Base-by-base conservation (phyloP, 2,797 vertebrate genomes). In the Rhyacichthys aspro region DNA sequence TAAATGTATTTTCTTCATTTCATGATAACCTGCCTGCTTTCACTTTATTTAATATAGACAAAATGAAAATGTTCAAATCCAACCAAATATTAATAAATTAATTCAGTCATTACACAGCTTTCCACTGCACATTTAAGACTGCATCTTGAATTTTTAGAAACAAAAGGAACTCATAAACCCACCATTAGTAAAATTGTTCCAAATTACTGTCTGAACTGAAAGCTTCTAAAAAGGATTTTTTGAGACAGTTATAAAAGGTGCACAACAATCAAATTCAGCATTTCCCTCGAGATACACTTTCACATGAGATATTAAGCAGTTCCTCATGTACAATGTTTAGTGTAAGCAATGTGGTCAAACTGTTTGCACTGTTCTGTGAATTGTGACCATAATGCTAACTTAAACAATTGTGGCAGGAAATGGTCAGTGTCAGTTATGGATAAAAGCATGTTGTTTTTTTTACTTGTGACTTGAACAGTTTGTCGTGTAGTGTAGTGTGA, bases 401-500 rank as follows among this genome's bases (percentile, higher is more conserved):
- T 36, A 9, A 70, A 63, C 38, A 52, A 10, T 1, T 37, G 34
- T 42, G 32, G 42, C 46, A 55, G 39, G 36, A 78, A 60, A 61
- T 43, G 53, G 68, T 61, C 55, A 64, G 39, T 45, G 50, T 34
- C 46, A 50, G 64, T 65, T 63, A 47, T 54, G 49, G 19, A 39
- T 57, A n/a, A 33, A 43, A 23, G 54, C 0, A 3, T 38, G 46
- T n/a, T 23, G 34, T 14, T 37, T 16, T 50, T 36, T 49, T 34
- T 9, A 10, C 32, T 18, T 53, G 57, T 58, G 32, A 11, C 44
- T 34, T 52, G 11, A 44, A 42, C 3, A 50, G 42, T 61, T 43
- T 47, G 45, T 64, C 16, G 57, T 44, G 39, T 53, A 45, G 36
- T 17, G 61, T 68, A 16, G 68, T 79, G 69, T 66, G 70, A 74